Conservation (phyloP, 1,140 invertebrate genomes). For the Papilio xuthus region DNA sequence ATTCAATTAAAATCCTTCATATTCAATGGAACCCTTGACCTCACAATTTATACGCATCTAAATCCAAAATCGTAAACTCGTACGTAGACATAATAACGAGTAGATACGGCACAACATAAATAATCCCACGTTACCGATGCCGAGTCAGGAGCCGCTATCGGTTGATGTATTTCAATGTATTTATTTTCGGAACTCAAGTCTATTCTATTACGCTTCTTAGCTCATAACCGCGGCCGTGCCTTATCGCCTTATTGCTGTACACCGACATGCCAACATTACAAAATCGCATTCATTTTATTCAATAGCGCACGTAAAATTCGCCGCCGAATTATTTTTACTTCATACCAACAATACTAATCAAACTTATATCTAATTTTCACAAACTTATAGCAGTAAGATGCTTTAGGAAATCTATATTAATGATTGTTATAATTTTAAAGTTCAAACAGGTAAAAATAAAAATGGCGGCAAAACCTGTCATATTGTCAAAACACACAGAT, state of each 20-base stretch:
- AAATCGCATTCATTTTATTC: constrained; percentile 21
- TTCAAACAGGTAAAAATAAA: not conserved
- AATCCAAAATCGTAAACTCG: not conserved
- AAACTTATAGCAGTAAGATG: not conserved
- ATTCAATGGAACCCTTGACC: not conserved
- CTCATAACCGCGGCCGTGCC: constrained; percentile 51
- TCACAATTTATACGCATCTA: not conserved
- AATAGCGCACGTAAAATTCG: constrained; percentile 3
- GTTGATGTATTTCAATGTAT: constrained; percentile 66
- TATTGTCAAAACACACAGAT: not conserved
- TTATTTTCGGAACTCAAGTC: constrained; percentile 66
- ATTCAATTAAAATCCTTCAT: not conserved
- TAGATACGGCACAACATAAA: constrained; percentile 43
- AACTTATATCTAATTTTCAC: not conserved
- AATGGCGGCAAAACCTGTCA: not conserved
- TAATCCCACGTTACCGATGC: constrained; percentile 64
- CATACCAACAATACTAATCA: not conserved
- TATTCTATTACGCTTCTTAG: constrained; percentile 69
- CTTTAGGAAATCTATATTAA: too few relatives aligned
- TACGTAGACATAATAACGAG: constrained; percentile 41
- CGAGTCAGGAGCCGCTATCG: constrained; percentile 52
- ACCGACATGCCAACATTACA: constrained; percentile 28
- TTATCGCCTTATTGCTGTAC: constrained; percentile 42
- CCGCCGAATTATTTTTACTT: not conserved
- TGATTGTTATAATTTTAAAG: not conserved